Percentiles rank a stretch among this genome's conserved stretches.
These are phyloP conservation scores for Puffinus mauretanicus DNA, from an alignment of 2,113 vertebrate species.

Conservation along the genomic window DNA sequence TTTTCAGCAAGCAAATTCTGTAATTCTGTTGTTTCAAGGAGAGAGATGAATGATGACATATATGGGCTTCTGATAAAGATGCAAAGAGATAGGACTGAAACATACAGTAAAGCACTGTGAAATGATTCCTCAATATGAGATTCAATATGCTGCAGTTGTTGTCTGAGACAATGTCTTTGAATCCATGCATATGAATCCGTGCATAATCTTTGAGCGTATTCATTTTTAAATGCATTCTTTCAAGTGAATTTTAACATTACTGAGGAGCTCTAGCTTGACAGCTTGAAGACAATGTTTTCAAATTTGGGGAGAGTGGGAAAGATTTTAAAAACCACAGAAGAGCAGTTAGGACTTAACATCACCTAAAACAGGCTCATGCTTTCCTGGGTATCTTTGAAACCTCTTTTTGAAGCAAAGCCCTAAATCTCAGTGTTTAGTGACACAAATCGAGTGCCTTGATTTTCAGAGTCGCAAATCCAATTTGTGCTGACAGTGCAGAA, in stretches of 20 bases:
- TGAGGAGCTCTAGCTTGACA: slow-evolving; percentile 31
- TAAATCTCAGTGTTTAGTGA: background rate
- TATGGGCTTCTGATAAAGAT: slow-evolving; percentile 64
- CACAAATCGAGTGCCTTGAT: background rate
- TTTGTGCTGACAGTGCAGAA: background rate
- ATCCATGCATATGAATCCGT: slow-evolving; percentile 50
- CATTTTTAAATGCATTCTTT: slow-evolving; percentile 55
- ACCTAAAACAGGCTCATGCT: background rate
- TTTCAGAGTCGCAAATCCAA: background rate
- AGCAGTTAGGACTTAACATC: background rate
- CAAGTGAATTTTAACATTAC: slow-evolving; percentile 41
- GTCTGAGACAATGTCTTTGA: slow-evolving; percentile 57
- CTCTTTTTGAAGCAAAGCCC: background rate
- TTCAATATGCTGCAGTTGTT: slow-evolving; percentile 51
- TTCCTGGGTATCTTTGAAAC: background rate
- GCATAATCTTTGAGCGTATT: slow-evolving; percentile 49
- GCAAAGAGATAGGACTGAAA: slow-evolving; percentile 54
- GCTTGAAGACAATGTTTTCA: slow-evolving; percentile 40
- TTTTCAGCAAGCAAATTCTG: slow-evolving; percentile 27
- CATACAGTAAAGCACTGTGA: slow-evolving; percentile 7
- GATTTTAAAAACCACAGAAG: background rate
- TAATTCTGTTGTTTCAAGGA: slow-evolving; percentile 18
- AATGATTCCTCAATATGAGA: slow-evolving; percentile 17
- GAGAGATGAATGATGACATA: slow-evolving; percentile 54
- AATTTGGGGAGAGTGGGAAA: background rate